phyloP scores from a whole-genome alignment of 1,140 invertebrate genomes.

The Harpegnathos saltator region DNA sequence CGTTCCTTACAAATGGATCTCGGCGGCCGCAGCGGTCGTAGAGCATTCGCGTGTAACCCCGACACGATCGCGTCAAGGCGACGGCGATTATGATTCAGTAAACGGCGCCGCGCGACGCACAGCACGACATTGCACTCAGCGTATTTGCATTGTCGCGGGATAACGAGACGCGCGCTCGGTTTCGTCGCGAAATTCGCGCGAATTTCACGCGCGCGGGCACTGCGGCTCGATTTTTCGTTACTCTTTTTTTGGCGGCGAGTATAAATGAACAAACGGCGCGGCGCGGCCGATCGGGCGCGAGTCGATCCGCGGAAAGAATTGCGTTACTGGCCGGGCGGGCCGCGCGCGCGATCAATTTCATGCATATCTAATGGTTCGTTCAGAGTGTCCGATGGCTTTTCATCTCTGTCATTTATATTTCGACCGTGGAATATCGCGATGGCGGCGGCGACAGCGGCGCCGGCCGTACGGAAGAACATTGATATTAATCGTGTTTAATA shows the following conservation, averaged over 20 bases:
- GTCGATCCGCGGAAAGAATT: neutral
- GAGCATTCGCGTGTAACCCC: constrained; percentile 13
- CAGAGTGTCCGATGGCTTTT: neutral
- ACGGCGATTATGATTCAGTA: neutral
- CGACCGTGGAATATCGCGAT: neutral
- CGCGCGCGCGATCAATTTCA: neutral
- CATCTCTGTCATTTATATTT: neutral
- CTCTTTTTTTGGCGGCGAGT: too few relatives aligned
- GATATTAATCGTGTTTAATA: too few relatives aligned
- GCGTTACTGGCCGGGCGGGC: neutral
- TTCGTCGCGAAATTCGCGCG: constrained; percentile 4
- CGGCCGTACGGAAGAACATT: too few relatives aligned
- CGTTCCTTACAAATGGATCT: neutral
- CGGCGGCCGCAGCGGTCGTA: neutral
- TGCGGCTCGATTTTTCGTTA: constrained; percentile 1
- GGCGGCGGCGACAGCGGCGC: too few relatives aligned
- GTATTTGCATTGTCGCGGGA: constrained; percentile 10
- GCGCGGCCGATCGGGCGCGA: neutral
- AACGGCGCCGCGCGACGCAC: neutral
- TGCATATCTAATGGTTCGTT: neutral
- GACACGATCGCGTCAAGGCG: neutral
- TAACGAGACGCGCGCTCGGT: neutral
- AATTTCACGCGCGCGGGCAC: neutral
- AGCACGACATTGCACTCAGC: constrained; percentile 16
- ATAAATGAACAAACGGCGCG: neutral